phyloP scores from a whole-genome alignment of 2,797 vertebrate species.

The Gallinago stenura region DNA sequence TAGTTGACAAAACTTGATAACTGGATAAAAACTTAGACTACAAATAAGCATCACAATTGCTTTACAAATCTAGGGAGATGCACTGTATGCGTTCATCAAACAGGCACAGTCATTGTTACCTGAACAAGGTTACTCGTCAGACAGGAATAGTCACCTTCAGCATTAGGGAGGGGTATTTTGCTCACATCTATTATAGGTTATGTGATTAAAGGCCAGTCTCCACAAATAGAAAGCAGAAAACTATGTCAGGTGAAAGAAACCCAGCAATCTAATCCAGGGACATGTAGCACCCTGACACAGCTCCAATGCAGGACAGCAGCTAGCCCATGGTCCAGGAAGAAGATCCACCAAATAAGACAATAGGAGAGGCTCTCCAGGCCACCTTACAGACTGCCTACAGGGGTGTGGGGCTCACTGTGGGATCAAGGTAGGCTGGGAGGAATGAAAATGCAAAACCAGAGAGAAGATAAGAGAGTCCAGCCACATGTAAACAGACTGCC shows the following conservation, averaged over 20 bases:
- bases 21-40: not conserved
- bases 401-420: not conserved
- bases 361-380: not conserved
- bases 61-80: not conserved
- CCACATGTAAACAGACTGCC: not conserved
- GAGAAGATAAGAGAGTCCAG: not conserved
- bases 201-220: not conserved
- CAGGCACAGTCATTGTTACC: not conserved
- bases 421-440: not conserved
- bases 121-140: not conserved
- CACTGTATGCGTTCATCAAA: not conserved
- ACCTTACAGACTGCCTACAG: rapidly evolving
- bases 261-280: not conserved
- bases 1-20: not conserved
- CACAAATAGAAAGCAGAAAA: not conserved
- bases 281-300: not conserved
- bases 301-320: not conserved
- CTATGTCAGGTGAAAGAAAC: not conserved
- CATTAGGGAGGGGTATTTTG: not conserved
- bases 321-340: not conserved
- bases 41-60: not conserved
- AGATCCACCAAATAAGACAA: not conserved
- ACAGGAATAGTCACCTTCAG: conserved; percentile 16
- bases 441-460: not conserved
- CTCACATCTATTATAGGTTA: not conserved